Conservation (phyloP, 2,797 vertebrate species). For the Xenentodon cancila region DNA sequence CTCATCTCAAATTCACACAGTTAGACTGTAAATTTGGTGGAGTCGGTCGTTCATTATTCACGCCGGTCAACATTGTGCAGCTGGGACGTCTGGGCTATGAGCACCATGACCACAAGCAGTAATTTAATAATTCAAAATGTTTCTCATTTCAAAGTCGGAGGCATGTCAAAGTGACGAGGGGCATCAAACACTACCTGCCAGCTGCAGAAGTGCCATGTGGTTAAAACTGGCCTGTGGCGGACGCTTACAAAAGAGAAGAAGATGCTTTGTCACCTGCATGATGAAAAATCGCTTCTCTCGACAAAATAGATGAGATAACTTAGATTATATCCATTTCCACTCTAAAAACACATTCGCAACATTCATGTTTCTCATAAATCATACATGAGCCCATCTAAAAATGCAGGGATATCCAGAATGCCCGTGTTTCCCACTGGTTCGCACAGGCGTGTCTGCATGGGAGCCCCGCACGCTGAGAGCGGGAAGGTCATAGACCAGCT, state of each 20-base stretch:
- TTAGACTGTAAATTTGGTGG: neutral
- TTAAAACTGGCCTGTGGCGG: slow-evolving; percentile 18
- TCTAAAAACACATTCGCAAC: neutral
- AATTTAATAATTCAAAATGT: slow-evolving; percentile 53
- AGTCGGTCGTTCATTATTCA: slow-evolving; percentile 1
- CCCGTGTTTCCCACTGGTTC: slow-evolving; percentile 57
- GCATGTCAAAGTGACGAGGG: slow-evolving; percentile 17
- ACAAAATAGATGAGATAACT: too few relatives aligned
- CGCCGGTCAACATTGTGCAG: slow-evolving; percentile 35
- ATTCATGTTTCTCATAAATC: neutral
- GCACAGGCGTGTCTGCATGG: slow-evolving; percentile 19
- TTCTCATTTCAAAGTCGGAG: slow-evolving; percentile 26
- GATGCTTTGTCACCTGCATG: slow-evolving; percentile 18
- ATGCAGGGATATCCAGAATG: neutral
- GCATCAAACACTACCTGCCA: slow-evolving; percentile 29
- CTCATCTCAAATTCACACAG: slow-evolving; percentile 11
- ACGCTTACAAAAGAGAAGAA: slow-evolving; percentile 24
- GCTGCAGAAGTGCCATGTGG: slow-evolving; percentile 36
- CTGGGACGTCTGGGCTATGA: slow-evolving; percentile 3
- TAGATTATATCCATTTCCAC: too few relatives aligned
- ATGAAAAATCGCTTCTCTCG: too few relatives aligned
- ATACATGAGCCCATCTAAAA: neutral
- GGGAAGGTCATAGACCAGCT: slow-evolving; percentile 47
- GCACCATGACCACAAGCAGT: slow-evolving; percentile 33
- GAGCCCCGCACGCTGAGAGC: slow-evolving; percentile 28